A percentile compares a stretch with the other conserved stretches of the same genome.
Conservation (phyloP, 1,140 invertebrate genomes). For the Halictus rubicundus region DNA sequence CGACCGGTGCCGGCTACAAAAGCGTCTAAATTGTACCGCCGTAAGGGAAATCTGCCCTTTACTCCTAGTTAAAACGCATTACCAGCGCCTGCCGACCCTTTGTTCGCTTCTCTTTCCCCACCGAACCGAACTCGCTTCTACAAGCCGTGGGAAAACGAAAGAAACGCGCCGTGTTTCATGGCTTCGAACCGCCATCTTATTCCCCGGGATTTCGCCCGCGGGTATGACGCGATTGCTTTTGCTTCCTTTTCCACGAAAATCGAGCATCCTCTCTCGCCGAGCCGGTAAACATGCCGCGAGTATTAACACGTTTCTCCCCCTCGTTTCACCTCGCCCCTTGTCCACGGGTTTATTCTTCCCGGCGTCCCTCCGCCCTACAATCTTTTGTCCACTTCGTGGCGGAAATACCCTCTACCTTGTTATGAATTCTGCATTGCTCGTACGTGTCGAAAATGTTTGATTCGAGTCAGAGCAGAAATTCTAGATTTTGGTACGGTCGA, state of each 20-base stretch:
- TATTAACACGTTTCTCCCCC: constrained; percentile 7
- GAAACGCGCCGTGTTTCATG: background rate
- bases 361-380: background rate
- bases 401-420: background rate
- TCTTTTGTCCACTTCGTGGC: background rate
- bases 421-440: background rate
- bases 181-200: background rate
- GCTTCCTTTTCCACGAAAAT: background rate
- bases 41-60: constrained; percentile 9
- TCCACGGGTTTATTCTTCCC: background rate
- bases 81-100: background rate
- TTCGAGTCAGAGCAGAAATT: too few relatives aligned
- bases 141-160: background rate
- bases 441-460: background rate
- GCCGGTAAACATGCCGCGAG: background rate
- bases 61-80: background rate
- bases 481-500: too few relatives aligned
- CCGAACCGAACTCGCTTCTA: background rate
- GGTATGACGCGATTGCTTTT: background rate
- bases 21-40: constrained; percentile 8
- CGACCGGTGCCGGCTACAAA: background rate
- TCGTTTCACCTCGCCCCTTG: background rate
- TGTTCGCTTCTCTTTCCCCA: background rate
- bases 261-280: background rate
- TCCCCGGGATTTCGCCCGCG: background rate